Base-by-base conservation (phyloP, 2,888 invertebrate species). In the Drosophila maculinotata region DNA sequence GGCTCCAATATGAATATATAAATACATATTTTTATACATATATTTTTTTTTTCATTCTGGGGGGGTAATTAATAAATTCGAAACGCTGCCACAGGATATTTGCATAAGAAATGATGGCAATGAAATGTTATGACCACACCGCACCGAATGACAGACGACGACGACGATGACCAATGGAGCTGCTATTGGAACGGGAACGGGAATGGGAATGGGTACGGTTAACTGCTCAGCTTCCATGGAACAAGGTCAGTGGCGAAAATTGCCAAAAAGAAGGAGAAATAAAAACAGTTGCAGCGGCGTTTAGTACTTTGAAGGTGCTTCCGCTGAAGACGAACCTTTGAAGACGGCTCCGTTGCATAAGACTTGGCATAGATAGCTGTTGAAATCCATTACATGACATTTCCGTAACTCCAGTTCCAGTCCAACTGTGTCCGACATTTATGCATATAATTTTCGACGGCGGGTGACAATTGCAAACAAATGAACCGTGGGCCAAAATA, bases 21-120 rank as follows among this genome's bases (percentile, higher is more conserved):
- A 36, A 36, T 25, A 6, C 12, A 53, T 53, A 10, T 8, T 4
- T 26, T 8, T 44, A 10, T 28, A 17, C 20, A 12, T 47, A 12
- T 36, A 23, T 28, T 31, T 47, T 36, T 42, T 14, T 47, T 8
- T 15, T 33, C 15, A 7, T 39, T 36, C 35, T 33, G 10, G 53
- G 45, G 49, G 64, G 66, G 83, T 88, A 84, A 88, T 88, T 89
- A 88, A 89, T 88, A 88, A 89, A 89, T 86, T 83, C 84, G 86
- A 58, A 76, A 77, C 75, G 82, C 76, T 86, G 89, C 88, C 85
- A 71, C 78, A 80, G 88, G 89, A 88, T 89, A 89, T 89, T 89
- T 89, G 89, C 89, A 89, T 89, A 89, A 88, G 81, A 79, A 78
- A 89, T 88, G 76, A 87, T 83, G 83, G 87, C 88, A 89, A 88